These are phyloP conservation scores for Bruchidius siliquastri DNA, from an alignment of 2,888 invertebrate species.

Conservation along the genomic window DNA sequence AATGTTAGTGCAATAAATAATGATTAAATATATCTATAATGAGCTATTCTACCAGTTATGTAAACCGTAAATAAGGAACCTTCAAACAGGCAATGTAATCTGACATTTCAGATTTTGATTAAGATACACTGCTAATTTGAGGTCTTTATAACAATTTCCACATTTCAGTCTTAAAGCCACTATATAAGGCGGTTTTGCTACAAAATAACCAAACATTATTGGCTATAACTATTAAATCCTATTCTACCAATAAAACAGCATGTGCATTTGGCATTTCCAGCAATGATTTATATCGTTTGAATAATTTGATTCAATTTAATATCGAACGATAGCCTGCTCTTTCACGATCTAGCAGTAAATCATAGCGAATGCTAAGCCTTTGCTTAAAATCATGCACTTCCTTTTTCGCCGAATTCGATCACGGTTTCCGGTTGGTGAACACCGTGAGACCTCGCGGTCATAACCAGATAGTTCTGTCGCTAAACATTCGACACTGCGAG, in stretches of 20 bases:
- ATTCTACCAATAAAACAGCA: neutral
- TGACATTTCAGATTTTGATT: neutral
- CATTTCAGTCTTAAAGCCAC: neutral
- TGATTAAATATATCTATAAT: neutral
- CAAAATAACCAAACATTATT: neutral
- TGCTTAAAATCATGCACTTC: constrained; percentile 3
- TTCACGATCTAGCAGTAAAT: constrained; percentile 2
- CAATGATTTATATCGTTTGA: neutral
- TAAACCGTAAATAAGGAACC: neutral
- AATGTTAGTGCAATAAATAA: neutral
- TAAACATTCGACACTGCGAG: neutral
- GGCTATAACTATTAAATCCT: neutral
- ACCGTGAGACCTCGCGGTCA: neutral
- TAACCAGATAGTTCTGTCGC: neutral
- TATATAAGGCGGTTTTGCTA: neutral
- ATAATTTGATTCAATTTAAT: neutral
- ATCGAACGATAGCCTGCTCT: neutral
- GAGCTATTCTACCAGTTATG: neutral
- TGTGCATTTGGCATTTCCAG: neutral
- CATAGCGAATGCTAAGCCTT: neutral
- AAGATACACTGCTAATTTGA: neutral
- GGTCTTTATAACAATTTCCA: neutral
- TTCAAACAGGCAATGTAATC: neutral
- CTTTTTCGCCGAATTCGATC: constrained; percentile 4
- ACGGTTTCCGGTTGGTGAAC: neutral